Conservation (phyloP, 2,113 vertebrate species). For the human region GRCh38 chr6:30579001-30579500, state of each 20-base stretch:
- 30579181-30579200: background rate
- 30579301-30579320: background rate
- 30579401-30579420: background rate
- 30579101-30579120: background rate
- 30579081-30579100: background rate
- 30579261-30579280: background rate
- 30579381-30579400: background rate
- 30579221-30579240: background rate
- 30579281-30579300: background rate
- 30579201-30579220: background rate
- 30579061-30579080: background rate
- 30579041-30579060: background rate
- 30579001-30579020: no score
- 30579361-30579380: background rate
- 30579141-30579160: accelerated
- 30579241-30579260: background rate
- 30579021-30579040: background rate
- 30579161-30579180: background rate
- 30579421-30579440: background rate
- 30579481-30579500: no score
- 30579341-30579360: background rate
- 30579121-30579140: background rate
- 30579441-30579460: background rate
- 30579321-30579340: background rate
- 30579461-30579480: no score